Evolutionary conservation across 2,797 vertebrate genomes (phyloP).

Genomic region (Calcarius lapponicus): DNA sequence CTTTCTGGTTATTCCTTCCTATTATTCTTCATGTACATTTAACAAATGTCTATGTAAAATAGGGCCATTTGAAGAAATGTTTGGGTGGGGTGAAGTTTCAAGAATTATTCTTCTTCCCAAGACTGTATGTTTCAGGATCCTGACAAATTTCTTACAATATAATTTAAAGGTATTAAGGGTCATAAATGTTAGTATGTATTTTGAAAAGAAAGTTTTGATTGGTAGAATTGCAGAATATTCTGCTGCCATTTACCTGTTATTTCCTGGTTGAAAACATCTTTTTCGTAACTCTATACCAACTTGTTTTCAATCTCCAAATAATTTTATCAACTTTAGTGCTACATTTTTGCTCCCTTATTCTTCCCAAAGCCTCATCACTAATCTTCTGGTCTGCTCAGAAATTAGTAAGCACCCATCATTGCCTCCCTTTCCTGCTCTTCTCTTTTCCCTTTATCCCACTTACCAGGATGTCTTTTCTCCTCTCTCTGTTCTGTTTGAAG

Average conservation of each 20-base stretch:
- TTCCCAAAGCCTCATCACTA: neutral
- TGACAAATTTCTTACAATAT: neutral
- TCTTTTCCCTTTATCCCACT: neutral
- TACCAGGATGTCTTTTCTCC: neutral
- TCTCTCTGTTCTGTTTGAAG: neutral
- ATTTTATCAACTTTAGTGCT: neutral
- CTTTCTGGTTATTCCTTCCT: constrained; percentile 29
- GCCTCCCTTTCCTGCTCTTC: neutral
- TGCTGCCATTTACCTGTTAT: neutral
- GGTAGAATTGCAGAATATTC: neutral
- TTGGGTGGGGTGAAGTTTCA: neutral
- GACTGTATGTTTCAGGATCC: neutral
- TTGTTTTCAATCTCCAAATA: neutral
- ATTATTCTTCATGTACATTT: constrained; percentile 38
- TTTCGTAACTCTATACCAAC: neutral
- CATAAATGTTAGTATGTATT: neutral
- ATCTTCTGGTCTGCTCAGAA: neutral
- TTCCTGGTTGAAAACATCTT: neutral
- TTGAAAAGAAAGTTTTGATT: neutral
- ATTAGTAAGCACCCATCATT: neutral
- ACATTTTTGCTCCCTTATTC: neutral
- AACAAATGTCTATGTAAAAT: constrained; percentile 41
- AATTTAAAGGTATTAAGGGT: neutral
- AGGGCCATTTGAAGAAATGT: neutral
- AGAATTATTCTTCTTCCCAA: neutral